These are phyloP conservation scores for Brachionus plicatilis DNA, from an alignment of 1,140 invertebrate species.

Conservation along the genomic window DNA sequence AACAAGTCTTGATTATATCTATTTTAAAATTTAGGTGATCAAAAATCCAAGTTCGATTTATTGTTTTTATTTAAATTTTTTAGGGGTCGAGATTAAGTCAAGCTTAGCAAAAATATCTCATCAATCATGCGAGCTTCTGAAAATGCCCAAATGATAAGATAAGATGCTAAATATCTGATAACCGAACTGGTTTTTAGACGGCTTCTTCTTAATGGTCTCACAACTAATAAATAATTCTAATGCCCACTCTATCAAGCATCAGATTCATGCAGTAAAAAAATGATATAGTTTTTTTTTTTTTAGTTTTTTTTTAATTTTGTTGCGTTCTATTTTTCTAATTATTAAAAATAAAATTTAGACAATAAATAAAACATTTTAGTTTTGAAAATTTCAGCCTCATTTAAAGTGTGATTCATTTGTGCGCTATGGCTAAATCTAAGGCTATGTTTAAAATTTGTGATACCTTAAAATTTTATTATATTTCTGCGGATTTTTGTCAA, in stretches of 20 bases:
- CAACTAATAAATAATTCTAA: background rate
- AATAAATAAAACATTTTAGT: background rate
- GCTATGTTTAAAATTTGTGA: background rate
- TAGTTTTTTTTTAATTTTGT: background rate
- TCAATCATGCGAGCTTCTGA: background rate
- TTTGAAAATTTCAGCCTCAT: background rate
- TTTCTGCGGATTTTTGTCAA: background rate
- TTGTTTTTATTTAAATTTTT: background rate
- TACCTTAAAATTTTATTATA: background rate
- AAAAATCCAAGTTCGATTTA: background rate
- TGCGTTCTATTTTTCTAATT: background rate
- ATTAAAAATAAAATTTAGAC: background rate
- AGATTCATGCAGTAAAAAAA: too few species aligned
- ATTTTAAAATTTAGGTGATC: background rate
- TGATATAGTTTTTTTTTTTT: background rate
- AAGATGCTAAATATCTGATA: background rate
- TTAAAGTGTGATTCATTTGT: background rate
- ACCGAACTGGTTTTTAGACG: background rate
- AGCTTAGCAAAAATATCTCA: background rate
- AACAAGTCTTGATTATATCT: background rate
- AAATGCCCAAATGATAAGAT: background rate
- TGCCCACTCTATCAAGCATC: too few species aligned
- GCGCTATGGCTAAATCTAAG: background rate
- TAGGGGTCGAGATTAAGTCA: background rate
- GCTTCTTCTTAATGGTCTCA: background rate